phyloP scores from a whole-genome alignment of 2,797 vertebrate species.

The Alca torda region DNA sequence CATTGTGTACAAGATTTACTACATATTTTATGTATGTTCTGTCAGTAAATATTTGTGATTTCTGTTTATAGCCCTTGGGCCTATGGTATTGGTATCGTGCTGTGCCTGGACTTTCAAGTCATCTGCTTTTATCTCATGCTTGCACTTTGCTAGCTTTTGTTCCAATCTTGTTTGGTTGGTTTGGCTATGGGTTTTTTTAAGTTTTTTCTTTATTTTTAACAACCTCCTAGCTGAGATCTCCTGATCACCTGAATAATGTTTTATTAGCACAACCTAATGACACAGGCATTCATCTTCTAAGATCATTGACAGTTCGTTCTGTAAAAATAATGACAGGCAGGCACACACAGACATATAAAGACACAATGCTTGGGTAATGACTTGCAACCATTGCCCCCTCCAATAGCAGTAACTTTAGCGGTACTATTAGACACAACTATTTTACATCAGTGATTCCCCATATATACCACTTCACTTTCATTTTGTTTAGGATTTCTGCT shows the following conservation, averaged over 20 bases:
- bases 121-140: neutral
- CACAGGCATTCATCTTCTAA: neutral
- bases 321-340: neutral
- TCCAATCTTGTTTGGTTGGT: neutral
- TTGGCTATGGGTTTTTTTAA: neutral
- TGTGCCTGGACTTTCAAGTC: neutral
- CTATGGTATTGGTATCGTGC: neutral
- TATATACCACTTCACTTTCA: neutral
- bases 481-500: neutral
- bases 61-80: neutral
- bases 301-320: neutral
- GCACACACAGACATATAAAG: too few relatives aligned
- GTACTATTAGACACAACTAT: neutral
- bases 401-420: accelerated
- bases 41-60: neutral
- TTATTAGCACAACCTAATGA: neutral
- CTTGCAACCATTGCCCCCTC: neutral
- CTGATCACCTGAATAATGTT: neutral
- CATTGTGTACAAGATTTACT: neutral
- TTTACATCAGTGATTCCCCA: neutral
- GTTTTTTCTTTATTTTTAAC: neutral
- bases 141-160: neutral
- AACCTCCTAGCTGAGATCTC: neutral
- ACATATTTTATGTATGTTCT: neutral
- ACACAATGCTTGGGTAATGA: neutral